Evolutionary conservation across 92 coral and sea anemone genomes (phyloP), one percentile per base, ranked within the genome.

Genomic region (Porites lobata): DNA sequence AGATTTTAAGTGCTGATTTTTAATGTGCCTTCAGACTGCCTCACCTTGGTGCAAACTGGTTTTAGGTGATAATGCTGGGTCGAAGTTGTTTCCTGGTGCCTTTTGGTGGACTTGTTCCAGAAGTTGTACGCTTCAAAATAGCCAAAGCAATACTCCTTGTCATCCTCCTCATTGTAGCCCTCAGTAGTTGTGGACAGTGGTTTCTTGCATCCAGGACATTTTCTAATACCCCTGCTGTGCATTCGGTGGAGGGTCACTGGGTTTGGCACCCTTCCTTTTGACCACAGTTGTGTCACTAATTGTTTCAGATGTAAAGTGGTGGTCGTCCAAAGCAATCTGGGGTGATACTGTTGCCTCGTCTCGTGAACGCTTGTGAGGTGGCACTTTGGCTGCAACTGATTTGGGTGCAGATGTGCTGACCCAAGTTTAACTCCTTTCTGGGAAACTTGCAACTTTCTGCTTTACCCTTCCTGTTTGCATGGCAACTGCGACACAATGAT

Each of bases 381-480:
- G 89, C 83, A 67, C 79, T 89, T 89, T 88, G 64, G 81, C 47
- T 32, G 82, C 91, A 81, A 88, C 91, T 61, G 91, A 88, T 81
- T 81, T 80, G 66, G 91, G 87, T 59, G 91, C 87, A 24, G 91
- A 15, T 56, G 83, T 88, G 52, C 89, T 83, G 73, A 83, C 75
- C 64, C 67, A 52, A 20, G 83, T 82, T 70, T 54, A 54, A 58
- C 92, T 72, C 77, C 91, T 88, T 70, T 77, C 87, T 74, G 81
- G 81, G 70, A 80, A 88, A 50, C 87, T 80, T 61, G 87, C 56
- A 58, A 88, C 81, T 73, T 62, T 72, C 67, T 80, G 75, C 61
- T 80, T 3, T 19, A 88, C 81, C 66, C 81, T 80, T 72, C 59
- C 87, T 24, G 87, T 63, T 47, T 80, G 72, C 32, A 68, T 79